Percentiles rank a stretch among this genome's conserved stretches.
Evolutionary conservation across 2,113 vertebrate genomes (phyloP).

Genomic region (Tachysurus fulvidraco): DNA sequence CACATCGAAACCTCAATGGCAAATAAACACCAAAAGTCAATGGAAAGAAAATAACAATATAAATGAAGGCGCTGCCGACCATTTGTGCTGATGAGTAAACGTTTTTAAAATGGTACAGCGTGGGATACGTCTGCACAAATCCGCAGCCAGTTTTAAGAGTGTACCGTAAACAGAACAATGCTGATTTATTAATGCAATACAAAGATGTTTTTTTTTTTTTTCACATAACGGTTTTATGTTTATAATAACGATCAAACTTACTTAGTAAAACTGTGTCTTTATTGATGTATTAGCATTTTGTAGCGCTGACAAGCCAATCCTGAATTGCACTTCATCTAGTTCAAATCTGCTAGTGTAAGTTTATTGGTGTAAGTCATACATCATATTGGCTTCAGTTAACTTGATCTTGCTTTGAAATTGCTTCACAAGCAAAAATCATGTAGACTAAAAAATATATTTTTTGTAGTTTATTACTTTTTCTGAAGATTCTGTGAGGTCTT

Average conservation of each 20-base stretch:
- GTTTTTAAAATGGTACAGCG: neutral
- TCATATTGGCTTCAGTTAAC: neutral
- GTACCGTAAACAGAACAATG: slow-evolving; percentile 4
- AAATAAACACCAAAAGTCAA: neutral
- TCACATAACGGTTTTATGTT: neutral
- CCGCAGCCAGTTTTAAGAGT: neutral
- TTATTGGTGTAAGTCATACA: neutral
- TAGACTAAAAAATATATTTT: neutral
- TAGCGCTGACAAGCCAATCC: neutral
- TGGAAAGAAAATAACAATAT: neutral
- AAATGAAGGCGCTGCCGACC: neutral
- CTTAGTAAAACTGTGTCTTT: neutral
- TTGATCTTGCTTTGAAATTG: neutral
- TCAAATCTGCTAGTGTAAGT: neutral
- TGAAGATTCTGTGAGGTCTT: neutral
- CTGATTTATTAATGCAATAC: neutral
- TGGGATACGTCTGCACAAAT: neutral
- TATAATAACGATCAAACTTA: neutral
- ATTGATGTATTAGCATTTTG: neutral
- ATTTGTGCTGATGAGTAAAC: neutral
- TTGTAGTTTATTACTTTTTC: neutral
- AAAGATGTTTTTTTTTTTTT: neutral
- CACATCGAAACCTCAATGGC: neutral
- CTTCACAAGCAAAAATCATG: neutral
- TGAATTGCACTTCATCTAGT: neutral